Evolutionary conservation across 2,888 invertebrate genomes (phyloP).

Genomic region (Rhogogaster chlorosoma): DNA sequence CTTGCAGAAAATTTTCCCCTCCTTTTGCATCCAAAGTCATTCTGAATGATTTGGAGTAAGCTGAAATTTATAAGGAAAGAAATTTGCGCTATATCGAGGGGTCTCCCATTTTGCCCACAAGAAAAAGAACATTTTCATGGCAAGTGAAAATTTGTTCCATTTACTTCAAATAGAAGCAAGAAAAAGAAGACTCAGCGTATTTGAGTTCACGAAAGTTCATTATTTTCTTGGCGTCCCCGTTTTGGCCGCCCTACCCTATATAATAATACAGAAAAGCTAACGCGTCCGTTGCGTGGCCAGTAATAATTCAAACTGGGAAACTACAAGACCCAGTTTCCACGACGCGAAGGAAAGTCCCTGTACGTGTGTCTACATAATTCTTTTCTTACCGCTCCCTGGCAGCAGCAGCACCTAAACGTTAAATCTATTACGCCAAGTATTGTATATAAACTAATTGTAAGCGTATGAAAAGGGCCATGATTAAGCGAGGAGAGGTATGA

Average conservation of each 20-base stretch:
- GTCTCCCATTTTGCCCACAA: no score
- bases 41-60: no score
- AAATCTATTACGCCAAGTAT: slow-evolving; percentile 18
- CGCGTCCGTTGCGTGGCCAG: slow-evolving; percentile 17
- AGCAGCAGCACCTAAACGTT: not conserved
- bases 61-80: no score
- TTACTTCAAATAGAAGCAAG: no score
- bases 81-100: no score
- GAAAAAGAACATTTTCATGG: no score
- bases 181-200: no score
- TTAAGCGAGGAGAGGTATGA: not conserved
- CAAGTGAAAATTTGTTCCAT: no score
- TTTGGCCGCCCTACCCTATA: no score
- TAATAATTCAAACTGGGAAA: slow-evolving; percentile 40
- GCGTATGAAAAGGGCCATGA: not conserved
- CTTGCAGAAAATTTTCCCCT: not conserved
- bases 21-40: not conserved
- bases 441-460: not conserved
- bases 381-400: not conserved
- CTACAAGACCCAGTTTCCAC: slow-evolving; percentile 45
- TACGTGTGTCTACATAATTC: slow-evolving; percentile 20
- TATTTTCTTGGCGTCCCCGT: no score
- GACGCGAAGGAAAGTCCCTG: slow-evolving; percentile 24
- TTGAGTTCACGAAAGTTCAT: no score
- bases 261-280: not conserved